Base-by-base conservation (phyloP, 1,140 invertebrate species). In the Sitobion miscanthi region DNA sequence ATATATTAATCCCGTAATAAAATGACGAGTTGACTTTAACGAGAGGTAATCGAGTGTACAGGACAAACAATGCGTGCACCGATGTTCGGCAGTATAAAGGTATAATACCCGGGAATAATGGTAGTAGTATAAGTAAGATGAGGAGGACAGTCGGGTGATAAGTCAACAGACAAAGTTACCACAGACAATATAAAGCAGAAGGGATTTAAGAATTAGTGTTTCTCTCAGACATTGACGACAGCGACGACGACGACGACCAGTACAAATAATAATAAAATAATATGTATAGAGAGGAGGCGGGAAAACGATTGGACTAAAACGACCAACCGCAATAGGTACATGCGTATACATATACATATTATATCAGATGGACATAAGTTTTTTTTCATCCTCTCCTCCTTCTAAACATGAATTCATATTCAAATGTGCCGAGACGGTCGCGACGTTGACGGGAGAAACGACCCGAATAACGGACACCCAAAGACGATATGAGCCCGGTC, bases 191-290 rank as follows among this genome's bases (percentile, higher is more conserved):
- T 54, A 38, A 35, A 89, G 87, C 49, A 35, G 47, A 54, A 89
- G n/a, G n/a, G 49, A 89, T 89, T 89, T 90, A 42, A 62, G 54
- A 90, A 38, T 62, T 7, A 89, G 8, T 45, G 25, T 90, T 45
- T 62, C 25, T 62, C 54, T 0, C 14, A 17, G 23, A 62, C 23
- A 23, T 42, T 0, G n/a, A 52, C 45, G 9, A 49, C 38, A 38
- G 38, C 49, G 52, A 21, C n/a, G 49, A n/a, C n/a, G 35, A 52
- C n/a, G 7, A 52, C 17, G 11, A 88, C 21, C 54, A 54, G n/a
- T 57, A 77, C 62, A 8, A 54, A 54, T 52, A 88, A 52, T 52
- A 88, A 52, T 88, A 88, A 89, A 87, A 87, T 21, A 49, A 87
- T 87, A 42, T 45, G 4, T 49, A 47, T n/a, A 54, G n/a, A 87